These are phyloP conservation scores for Megaleporinus macrocephalus DNA, from an alignment of 2,113 vertebrate genomes.

Conservation along the genomic window DNA sequence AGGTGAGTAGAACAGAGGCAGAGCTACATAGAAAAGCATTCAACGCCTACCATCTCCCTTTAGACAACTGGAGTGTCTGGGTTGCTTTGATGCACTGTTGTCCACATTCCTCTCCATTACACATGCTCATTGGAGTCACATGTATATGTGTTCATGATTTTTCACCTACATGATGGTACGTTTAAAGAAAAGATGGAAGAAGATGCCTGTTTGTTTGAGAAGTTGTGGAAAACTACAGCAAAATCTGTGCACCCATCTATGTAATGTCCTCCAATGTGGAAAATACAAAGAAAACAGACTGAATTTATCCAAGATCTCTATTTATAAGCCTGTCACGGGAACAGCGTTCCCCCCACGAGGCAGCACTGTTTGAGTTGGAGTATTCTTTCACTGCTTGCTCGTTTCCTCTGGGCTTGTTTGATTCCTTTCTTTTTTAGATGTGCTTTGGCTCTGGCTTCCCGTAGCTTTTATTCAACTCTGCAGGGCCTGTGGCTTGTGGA, in stretches of 20 bases:
- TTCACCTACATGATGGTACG: conserved; percentile 25
- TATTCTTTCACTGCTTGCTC: not conserved
- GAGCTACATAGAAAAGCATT: conserved; percentile 15
- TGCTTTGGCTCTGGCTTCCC: not conserved
- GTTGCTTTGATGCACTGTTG: not conserved
- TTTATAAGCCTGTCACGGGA: conserved; percentile 49
- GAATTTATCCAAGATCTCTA: conserved; percentile 38
- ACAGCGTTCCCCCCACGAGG: conserved; percentile 24
- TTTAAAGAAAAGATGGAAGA: not conserved
- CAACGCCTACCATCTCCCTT: conserved; percentile 1
- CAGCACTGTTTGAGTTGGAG: conserved; percentile 4
- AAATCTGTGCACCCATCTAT: not conserved
- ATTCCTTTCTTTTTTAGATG: not conserved
- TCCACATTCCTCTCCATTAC: conserved; percentile 31
- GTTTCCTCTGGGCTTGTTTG: not conserved
- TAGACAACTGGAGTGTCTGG: conserved; percentile 31
- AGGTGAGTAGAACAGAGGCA: conserved; percentile 8
- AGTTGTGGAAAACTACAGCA: not conserved
- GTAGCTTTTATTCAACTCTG: not conserved
- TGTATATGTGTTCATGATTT: not conserved
- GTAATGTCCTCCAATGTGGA: not conserved
- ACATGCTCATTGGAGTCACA: not conserved
- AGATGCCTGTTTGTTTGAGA: not conserved
- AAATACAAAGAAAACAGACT: conserved; percentile 16
- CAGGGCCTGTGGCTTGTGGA: not conserved